Base-by-base conservation (phyloP, 1,140 invertebrate species). In the Nephila pilipes region DNA sequence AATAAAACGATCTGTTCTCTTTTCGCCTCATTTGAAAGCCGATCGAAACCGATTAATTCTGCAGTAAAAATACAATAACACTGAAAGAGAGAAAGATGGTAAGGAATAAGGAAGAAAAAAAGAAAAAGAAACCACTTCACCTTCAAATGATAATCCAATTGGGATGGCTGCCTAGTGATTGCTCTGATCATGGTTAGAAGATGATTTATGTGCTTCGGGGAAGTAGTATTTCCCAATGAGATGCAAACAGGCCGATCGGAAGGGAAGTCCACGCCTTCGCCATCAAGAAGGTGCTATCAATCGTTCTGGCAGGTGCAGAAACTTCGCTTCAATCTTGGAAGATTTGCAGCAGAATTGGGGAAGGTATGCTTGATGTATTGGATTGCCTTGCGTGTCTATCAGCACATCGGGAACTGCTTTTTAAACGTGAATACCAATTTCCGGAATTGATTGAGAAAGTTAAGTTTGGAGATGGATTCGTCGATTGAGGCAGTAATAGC, bases 91-190 rank as follows among this genome's bases (percentile, higher is more conserved):
- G 38, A 38, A 22, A 85, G 65, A 55, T 29, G 38, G 54, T 60
- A 46, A 1, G 63, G 38, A 14, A 20, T 20, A 87, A 87, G 32
- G 14, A 85, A 29, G n/a, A 12, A 3, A 36, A 14, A 87, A 22
- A 38, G 81, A 60, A 90, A 36, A n/a, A 55, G 14, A 79, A 75
- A 29, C 16, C 63, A 38, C 85, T 87, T 90, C 89, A 80, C 25
- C 69, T 90, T 60, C 57, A 46, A 92, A 92, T 92, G 83, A 87
- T 92, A 92, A 92, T 92, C 91, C 81, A 87, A 87, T 87, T 60
- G 81, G 65, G 25, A 79, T 87, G 22, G 55, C 38, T 22, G 38
- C 16, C 80, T 80, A 87, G 63, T 69, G 90, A 92, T 85, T 87
- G 83, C 79, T 85, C 69, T 85, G 90, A 85, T 92, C 90, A 85